Conservation (phyloP, 2,888 invertebrate genomes). For the Lasioglossum villosulum region DNA sequence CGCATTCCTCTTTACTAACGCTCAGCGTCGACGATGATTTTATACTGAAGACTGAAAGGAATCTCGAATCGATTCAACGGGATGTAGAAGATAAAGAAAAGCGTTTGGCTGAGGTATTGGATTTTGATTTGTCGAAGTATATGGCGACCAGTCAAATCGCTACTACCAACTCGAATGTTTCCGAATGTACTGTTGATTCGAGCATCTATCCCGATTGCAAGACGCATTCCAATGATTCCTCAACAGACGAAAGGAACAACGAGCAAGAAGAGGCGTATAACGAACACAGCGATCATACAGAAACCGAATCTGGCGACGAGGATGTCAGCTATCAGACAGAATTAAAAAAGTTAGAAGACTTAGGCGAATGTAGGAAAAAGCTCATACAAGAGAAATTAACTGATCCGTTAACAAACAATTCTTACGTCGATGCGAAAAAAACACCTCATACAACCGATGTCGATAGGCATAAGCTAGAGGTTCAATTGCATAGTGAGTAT, state of each 20-base stretch:
- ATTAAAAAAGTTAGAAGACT: constrained; percentile 77
- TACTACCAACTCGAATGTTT: constrained; percentile 63
- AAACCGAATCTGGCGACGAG: constrained; percentile 74
- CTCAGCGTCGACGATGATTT: constrained; percentile 77
- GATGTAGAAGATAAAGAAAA: constrained; percentile 92
- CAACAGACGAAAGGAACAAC: constrained; percentile 26
- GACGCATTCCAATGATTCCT: constrained; percentile 35
- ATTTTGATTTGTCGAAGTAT: constrained; percentile 85
- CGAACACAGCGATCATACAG: constrained; percentile 64
- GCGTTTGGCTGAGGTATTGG: constrained; percentile 88
- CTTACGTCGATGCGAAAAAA: constrained; percentile 50
- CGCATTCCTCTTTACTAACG: constrained; percentile 74
- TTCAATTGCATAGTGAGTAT: constrained; percentile 77
- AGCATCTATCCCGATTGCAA: constrained; percentile 68
- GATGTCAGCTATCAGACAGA: constrained; percentile 80
- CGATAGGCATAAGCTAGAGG: constrained; percentile 71
- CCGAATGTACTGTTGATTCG: constrained; percentile 65
- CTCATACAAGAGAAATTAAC: constrained; percentile 71
- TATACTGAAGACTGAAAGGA: constrained; percentile 72
- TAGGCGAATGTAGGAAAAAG: constrained; percentile 79
- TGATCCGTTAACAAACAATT: constrained; percentile 52
- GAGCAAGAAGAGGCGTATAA: constrained; percentile 66
- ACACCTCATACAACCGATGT: constrained; percentile 60
- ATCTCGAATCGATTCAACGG: constrained; percentile 87
- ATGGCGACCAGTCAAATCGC: constrained; percentile 75